Evolutionary conservation across 2,888 invertebrate genomes (phyloP).

Genomic region (Ditula angustiorana): DNA sequence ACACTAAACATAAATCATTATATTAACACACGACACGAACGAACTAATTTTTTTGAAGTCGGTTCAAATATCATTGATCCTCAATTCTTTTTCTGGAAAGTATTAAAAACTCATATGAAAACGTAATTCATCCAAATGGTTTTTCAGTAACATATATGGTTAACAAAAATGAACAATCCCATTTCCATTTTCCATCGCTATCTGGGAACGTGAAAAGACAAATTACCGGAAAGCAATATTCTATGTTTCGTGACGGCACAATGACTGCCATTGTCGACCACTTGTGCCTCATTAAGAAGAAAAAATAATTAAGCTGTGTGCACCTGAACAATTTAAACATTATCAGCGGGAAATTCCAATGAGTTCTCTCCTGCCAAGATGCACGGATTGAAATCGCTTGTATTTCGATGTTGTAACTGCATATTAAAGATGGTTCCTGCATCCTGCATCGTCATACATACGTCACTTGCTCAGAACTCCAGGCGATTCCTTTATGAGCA

Average conservation of each 20-base stretch:
- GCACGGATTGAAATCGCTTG: conserved; percentile 52
- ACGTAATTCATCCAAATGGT: too few relatives aligned
- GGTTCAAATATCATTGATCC: too few relatives aligned
- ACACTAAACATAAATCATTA: too few relatives aligned
- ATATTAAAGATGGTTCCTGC: conserved; percentile 44
- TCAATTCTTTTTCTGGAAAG: too few relatives aligned
- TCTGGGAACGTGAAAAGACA: conserved; percentile 55
- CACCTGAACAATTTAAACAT: conserved; percentile 56
- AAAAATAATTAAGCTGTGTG: conserved; percentile 74
- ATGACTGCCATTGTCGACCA: conserved; percentile 78
- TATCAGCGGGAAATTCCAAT: not conserved
- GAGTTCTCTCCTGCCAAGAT: conserved; percentile 44
- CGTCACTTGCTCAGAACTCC: conserved; percentile 65
- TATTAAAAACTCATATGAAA: too few relatives aligned
- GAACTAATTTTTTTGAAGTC: too few relatives aligned
- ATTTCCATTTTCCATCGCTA: conserved; percentile 17
- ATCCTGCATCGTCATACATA: conserved; percentile 64
- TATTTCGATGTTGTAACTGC: conserved; percentile 31
- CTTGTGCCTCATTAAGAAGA: conserved; percentile 82
- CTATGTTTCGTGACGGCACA: conserved; percentile 69
- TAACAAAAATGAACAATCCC: too few relatives aligned
- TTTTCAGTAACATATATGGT: too few relatives aligned
- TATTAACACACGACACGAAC: too few relatives aligned
- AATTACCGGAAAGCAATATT: conserved; percentile 69
- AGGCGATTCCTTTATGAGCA: conserved; percentile 78